Base-by-base conservation (phyloP, 2,888 invertebrate species). In the Noctua janthe region DNA sequence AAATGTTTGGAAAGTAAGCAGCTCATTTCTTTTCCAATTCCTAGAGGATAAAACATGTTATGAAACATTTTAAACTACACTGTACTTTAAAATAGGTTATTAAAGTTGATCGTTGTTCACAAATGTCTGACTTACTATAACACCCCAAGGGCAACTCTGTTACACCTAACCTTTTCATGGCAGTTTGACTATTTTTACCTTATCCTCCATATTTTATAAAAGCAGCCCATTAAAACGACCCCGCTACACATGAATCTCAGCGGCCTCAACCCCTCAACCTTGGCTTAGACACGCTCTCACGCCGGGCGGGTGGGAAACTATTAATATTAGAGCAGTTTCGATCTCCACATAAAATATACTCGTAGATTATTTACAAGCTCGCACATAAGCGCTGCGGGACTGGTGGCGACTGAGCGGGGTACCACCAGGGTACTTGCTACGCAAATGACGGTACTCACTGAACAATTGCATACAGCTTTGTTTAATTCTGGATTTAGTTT, bases 311-410 rank as follows among this genome's bases (percentile, higher is more conserved):
- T 62, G 67, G 43, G 43, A 67, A 51, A 49, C 73, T 69, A 79
- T 85, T 39, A 79, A 85, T 87, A 83, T 87, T 85, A 64, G 13
- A 87, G 70, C 23, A 71, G 71, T 71, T 83, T 79, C 75, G 84
- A 87, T 79, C 76, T 59, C 71, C 76, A 76, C 79, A 76, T 83
- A 87, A 85, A 86, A 82, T 79, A 74, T 69, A 56, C 71, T 86
- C 66, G 29, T 82, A 47, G 47, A 71, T 83, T 83, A 85, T 85
- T 83, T 78, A 85, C 49, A 49, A 29, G 47, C 43, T 54, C 29
- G 69, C 43, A 23, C 29, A 39, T 70, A 59, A 54, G 43, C 51
- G 49, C 23, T 39, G 67, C 39, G 43, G 66, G 69, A 23, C 6
- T n/a, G 43, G 35, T 54, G 29, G 54, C n/a, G 43, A 35, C n/a